A percentile compares a stretch with the other conserved stretches of the same genome.
Evolutionary conservation across 2,797 vertebrate genomes (phyloP).

Genomic region (Uromys caudimaculatus): DNA sequence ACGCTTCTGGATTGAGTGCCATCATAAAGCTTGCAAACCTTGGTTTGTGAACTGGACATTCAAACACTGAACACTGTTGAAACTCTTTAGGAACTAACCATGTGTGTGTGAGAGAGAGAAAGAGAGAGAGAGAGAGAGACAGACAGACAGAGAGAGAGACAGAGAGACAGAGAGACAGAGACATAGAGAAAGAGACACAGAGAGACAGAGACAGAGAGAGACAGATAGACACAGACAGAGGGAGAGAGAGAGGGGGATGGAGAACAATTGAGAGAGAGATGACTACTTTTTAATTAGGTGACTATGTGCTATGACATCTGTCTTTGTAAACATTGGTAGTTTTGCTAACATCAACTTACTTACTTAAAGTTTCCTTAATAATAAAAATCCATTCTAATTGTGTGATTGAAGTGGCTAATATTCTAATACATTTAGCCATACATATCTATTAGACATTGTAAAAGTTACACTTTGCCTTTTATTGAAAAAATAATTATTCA

Average conservation of each 20-base stretch:
- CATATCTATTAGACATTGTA: not conserved
- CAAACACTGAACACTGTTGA: not conserved
- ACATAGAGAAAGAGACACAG: no score
- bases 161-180: no score
- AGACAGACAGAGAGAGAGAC: no score
- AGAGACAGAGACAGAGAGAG: no score
- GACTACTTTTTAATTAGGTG: not conserved
- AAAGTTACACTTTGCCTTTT: not conserved
- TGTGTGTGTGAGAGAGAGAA: no score
- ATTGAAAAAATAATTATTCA: not conserved
- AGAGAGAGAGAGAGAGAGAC: no score
- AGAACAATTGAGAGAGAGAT: not conserved
- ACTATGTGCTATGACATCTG: not conserved
- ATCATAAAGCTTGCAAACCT: not conserved
- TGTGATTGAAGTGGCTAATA: not conserved
- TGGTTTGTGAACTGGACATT: not conserved
- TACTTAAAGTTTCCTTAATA: not conserved
- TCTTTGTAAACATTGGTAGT: not conserved
- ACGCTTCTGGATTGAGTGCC: not conserved
- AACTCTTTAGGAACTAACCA: not conserved
- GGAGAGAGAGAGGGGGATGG: no score
- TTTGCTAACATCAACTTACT: not conserved
- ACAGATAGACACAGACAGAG: no score
- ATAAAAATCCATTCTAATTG: not conserved
- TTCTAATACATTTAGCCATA: not conserved